Base-by-base conservation (phyloP, 2,888 invertebrate genomes). In the Acronicta leporina region DNA sequence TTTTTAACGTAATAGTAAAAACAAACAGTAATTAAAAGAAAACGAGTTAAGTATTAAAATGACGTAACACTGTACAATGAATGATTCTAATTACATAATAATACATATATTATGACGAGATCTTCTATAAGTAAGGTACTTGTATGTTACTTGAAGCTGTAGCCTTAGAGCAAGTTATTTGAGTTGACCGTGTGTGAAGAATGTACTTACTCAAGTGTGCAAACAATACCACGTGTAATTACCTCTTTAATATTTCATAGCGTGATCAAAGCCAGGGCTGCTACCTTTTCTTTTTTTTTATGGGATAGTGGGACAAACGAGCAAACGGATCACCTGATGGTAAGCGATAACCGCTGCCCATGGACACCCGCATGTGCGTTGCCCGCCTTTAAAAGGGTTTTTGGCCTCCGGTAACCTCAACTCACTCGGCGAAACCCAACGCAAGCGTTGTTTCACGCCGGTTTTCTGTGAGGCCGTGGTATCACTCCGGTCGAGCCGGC, bases 41-140 rank as follows among this genome's bases (percentile, higher is more conserved):
- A 51, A 51, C 30, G 47, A 44, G 64, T 55, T 38, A 43, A 57
- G 43, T 25, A 20, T 48, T 56, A 30, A 57, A 15, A 55, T 68
- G 48, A 68, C 53, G 68, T 64, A 76, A 75, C 56, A 48, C 27
- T 47, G 15, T 20, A 20, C 20, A 20, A 42, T 25, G 58, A 66
- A 55, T 52, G 33, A 20, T 25, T 38, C 38, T 62, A 72, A 69
- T 72, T 56, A 41, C 49, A 52, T 68, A 33, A 33, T 74, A 69
- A 41, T n/a, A 65, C 20, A 40, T 53, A 68, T 55, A 68, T 63
- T 47, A 47, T 54, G 67, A 58, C 45, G 50, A 75, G 68, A 73
- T 72, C 63, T 75, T 77, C 70, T 68, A 64, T 73, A 68, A 46
- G 64, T 64, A 53, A 73, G n/a, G n/a, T n/a, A n/a, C n/a, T n/a